Conservation (phyloP, 1,140 invertebrate genomes). For the Acromyrmex heyeri region DNA sequence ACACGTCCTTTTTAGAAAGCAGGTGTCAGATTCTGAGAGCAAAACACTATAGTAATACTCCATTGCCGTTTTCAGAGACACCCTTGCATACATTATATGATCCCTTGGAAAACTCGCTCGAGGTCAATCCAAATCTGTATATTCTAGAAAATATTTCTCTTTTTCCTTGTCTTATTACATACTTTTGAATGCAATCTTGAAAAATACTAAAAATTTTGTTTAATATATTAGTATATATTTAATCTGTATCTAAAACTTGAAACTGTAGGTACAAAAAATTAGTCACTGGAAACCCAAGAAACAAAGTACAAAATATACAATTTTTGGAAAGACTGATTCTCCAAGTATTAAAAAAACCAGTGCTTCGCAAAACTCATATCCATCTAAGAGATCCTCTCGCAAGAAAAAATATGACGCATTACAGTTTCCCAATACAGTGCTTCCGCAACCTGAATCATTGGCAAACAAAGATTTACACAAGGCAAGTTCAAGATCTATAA, state of each 20-base stretch:
- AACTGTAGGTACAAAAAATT: constrained; percentile 4
- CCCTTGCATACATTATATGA: constrained; percentile 11
- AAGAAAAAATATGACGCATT: not conserved
- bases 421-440: constrained; percentile 1
- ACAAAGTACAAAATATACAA: constrained; percentile 16
- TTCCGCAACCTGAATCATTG: not conserved
- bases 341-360: not conserved
- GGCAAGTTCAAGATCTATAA: constrained; percentile 43
- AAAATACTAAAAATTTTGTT: not conserved
- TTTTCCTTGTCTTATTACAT: not conserved
- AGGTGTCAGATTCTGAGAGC: not conserved
- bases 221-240: not conserved
- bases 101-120: not conserved
- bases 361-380: not conserved
- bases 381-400: not conserved
- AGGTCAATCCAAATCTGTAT: constrained; percentile 37
- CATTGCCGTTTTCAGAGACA: constrained; percentile 12
- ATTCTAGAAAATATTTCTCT: not conserved
- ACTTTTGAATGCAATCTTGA: not conserved
- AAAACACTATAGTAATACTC: constrained; percentile 18
- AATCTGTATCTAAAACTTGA: not conserved
- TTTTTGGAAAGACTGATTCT: not conserved
- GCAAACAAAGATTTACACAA: not conserved
- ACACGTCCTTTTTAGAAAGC: not conserved
- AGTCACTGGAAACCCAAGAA: not conserved